A percentile compares a stretch with the other conserved stretches of the same genome.
phyloP scores from a whole-genome alignment of 2,888 invertebrate species.

The Machimus atricapillus region DNA sequence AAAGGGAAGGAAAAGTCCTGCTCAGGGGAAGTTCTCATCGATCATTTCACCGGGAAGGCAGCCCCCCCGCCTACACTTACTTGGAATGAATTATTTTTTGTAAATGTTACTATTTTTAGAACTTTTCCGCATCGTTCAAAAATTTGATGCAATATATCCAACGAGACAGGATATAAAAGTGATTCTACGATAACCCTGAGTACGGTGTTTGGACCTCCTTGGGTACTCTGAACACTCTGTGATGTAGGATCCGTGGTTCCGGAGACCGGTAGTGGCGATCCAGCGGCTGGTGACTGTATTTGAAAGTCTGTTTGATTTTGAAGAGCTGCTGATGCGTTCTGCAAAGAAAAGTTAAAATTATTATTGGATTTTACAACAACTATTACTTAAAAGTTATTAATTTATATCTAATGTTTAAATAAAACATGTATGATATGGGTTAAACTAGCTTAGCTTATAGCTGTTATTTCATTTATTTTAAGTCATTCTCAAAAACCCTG shows the following conservation, averaged over 20 bases:
- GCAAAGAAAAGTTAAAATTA: conserved; percentile 54
- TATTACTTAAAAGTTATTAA: not conserved
- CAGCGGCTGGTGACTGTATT: conserved; percentile 66
- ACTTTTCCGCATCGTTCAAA: conserved; percentile 99
- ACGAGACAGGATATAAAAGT: conserved; percentile 96
- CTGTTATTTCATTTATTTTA: too few relatives aligned
- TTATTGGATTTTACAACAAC: not conserved
- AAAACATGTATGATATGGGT: too few relatives aligned
- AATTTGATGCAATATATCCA: conserved; percentile 97
- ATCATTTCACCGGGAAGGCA: not conserved
- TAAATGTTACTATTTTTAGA: conserved; percentile 99
- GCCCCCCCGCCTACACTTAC: conserved; percentile 51
- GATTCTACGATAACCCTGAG: conserved; percentile 98
- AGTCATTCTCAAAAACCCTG: too few relatives aligned
- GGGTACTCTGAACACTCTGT: conserved; percentile 65
- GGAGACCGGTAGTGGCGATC: conserved; percentile 71
- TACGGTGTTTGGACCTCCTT: conserved; percentile 92
- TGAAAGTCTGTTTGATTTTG: conserved; percentile 80
- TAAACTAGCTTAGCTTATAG: too few relatives aligned
- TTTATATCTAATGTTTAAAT: too few relatives aligned
- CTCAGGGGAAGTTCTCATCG: not conserved
- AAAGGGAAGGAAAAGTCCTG: not conserved
- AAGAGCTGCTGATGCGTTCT: conserved; percentile 86
- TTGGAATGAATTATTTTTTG: conserved; percentile 90
- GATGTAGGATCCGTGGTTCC: conserved; percentile 59